Conservation (phyloP, 2,888 invertebrate genomes). For the Andrena chrysosceles region DNA sequence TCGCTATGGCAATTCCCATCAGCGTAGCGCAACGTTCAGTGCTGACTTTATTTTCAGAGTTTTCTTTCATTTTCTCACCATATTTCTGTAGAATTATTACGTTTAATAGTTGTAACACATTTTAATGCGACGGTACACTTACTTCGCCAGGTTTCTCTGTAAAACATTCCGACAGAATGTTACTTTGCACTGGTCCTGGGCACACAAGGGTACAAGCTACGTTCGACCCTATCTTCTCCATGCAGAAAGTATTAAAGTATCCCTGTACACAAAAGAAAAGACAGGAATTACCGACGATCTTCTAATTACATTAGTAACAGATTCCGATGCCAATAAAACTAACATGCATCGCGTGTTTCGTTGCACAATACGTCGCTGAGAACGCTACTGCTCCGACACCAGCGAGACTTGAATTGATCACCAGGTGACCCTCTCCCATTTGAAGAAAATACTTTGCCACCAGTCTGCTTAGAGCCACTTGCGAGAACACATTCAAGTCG, state of each 20-base stretch:
- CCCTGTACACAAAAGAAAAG: slow-evolving; percentile 86
- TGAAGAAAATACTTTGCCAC: slow-evolving; percentile 89
- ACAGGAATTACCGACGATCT: background rate
- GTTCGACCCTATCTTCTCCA: slow-evolving; percentile 87
- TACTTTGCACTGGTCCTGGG: slow-evolving; percentile 92
- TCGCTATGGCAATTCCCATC: slow-evolving; percentile 87
- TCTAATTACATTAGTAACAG: slow-evolving; percentile 4
- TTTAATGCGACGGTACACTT: slow-evolving; percentile 48
- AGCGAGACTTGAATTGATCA: slow-evolving; percentile 91
- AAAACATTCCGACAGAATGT: slow-evolving; percentile 89
- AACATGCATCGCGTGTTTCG: slow-evolving; percentile 92
- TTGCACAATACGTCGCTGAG: slow-evolving; percentile 90
- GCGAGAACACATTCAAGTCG: slow-evolving; percentile 91
- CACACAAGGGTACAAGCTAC: slow-evolving; percentile 90
- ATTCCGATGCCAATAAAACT: slow-evolving; percentile 73
- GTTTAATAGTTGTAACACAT: background rate
- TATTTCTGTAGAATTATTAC: slow-evolving; percentile 79
- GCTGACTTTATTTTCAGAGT: slow-evolving; percentile 86
- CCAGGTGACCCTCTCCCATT: slow-evolving; percentile 88
- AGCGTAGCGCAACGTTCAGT: slow-evolving; percentile 87
- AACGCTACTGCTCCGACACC: slow-evolving; percentile 89
- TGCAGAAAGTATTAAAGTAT: slow-evolving; percentile 89
- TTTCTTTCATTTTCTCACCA: slow-evolving; percentile 81
- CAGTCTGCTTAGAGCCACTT: slow-evolving; percentile 89
- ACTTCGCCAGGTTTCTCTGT: slow-evolving; percentile 88